A percentile compares a stretch with the other conserved stretches of the same genome.
Conservation (phyloP, 2,797 vertebrate genomes). For the Ambastaia sidthimunki region DNA sequence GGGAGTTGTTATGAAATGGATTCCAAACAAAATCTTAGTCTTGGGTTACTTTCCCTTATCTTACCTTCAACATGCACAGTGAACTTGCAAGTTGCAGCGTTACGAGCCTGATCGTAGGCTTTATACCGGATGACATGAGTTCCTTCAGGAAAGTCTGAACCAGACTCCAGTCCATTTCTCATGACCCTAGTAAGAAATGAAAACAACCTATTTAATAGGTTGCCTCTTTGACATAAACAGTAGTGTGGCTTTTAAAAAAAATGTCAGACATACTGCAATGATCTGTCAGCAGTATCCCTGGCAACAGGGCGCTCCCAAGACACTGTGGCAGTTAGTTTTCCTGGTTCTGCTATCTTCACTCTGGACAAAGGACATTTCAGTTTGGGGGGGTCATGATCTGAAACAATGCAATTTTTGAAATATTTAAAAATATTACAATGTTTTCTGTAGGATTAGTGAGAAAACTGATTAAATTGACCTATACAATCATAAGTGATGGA, state of each 20-base stretch:
- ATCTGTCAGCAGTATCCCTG: conserved; percentile 87
- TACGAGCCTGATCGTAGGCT: conserved; percentile 89
- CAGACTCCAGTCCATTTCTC: conserved; percentile 84
- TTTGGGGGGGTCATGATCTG: conserved; percentile 94
- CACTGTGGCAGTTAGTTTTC: conserved; percentile 85
- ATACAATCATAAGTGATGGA: neutral
- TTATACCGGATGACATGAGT: conserved; percentile 87
- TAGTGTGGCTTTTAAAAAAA: neutral
- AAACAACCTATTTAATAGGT: neutral
- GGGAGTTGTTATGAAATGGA: too few relatives aligned
- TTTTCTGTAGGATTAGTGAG: conserved; percentile 11
- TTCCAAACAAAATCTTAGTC: neutral
- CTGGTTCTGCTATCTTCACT: conserved; percentile 89
- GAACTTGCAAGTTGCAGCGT: conserved; percentile 96
- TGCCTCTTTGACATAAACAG: neutral
- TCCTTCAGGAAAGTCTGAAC: conserved; percentile 87
- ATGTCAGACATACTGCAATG: conserved; percentile 79
- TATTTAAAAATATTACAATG: conserved; percentile 18
- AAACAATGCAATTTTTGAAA: conserved; percentile 59
- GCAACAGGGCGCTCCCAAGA: conserved; percentile 88
- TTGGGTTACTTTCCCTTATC: conserved; percentile 13
- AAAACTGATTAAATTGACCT: neutral
- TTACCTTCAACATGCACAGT: conserved; percentile 90
- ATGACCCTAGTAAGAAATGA: conserved; percentile 76
- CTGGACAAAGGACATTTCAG: conserved; percentile 91